Base-by-base conservation (phyloP, 1,140 invertebrate genomes). In the Brachionus asplanchnoidis region DNA sequence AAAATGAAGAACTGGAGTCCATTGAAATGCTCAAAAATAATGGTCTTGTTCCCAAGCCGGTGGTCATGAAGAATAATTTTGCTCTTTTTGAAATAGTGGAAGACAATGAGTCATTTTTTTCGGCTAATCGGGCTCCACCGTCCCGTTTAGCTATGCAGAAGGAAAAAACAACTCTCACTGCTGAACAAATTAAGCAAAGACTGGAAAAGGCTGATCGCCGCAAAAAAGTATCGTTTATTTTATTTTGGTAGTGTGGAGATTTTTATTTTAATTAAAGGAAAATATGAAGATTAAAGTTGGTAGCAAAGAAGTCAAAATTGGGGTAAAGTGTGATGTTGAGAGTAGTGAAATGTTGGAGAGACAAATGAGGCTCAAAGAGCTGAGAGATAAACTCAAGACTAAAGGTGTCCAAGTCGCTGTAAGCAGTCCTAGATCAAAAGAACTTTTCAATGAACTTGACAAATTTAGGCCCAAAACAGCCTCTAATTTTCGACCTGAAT, bases 1-100 rank as follows among this genome's bases (percentile, higher is more conserved):
- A 23, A 50, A 77, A 50, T 32, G 73, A 77, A 77, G 73, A 77
- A 50, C 12, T 44, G 4, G 42, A 50, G 20, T 46, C 73, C 17
- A 23, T 77, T 50, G 42, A 77, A 26, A 23, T 77, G 73, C 42
- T 77, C 9, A 77, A 77, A 50, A 36, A n/a, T 4, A 77, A 77
- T 77, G 73, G 73, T 28, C 42, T 77, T 14, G 73, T 77, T 1
- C 73, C 17, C 2, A 77, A 77, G 28, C 73, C 73, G 1, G 42
- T 50, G 23, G 23, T 77, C 12, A 36, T 50, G 11, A 46, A 50
- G 1, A 11, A 77, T 1, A 77, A 50, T 36, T 77, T 46, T 77
- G 73, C 73, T 5, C 26, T 77, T 3, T 77, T 77, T 26, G 73
- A 77, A 77, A 77, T 77, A 26, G 73, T 77, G 8, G 42, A 77